Base-by-base conservation (phyloP, 1,140 invertebrate genomes). In the Listronotus bonariensis region DNA sequence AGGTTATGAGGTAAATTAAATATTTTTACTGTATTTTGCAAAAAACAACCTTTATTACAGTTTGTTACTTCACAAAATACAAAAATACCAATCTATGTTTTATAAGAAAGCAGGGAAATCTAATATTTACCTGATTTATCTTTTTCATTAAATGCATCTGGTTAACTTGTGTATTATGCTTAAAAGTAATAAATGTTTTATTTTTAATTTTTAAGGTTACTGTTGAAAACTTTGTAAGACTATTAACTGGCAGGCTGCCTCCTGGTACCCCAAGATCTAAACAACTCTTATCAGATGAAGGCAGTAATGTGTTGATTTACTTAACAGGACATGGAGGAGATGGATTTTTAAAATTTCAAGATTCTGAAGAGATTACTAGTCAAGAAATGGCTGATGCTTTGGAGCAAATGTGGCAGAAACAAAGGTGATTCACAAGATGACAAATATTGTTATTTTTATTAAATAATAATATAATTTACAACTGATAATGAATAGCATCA, bases 361-460 rank as follows among this genome's bases (percentile, higher is more conserved):
- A 99, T 81, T 93, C 96, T 1, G 96, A 99, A 80, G 98, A 99
- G 83, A 94, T 99, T 10, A 99, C 97, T n/a, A 97, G 93, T 81
- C 92, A 97, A 74, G 98, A 99, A 78, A 82, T 99, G 68, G 97
- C 96, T 14, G 96, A 99, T 87, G 97, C 97, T 31, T 86, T 99
- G 65, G 95, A 99, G 79, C 97, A 99, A 82, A 99, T 99, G 98
- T 98, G 95, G 92, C 94, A 99, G 74, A 98, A 98, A 78, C 87
- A 91, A 79, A 89, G 96, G 89, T 93, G 74, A 45, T 31, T n/a
- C 11, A 1, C 5, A 40, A 40, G n/a, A n/a, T n/a, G n/a, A n/a
- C 54, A 56, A 38, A 41, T 20, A 60, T 46, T 6, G 45, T 57
- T 11, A 42, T 8, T n/a, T n/a, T n/a, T n/a, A n/a, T n/a, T n/a